Evolutionary conservation across 1,140 invertebrate species (phyloP).

Genomic region (Heterodera schachtii): DNA sequence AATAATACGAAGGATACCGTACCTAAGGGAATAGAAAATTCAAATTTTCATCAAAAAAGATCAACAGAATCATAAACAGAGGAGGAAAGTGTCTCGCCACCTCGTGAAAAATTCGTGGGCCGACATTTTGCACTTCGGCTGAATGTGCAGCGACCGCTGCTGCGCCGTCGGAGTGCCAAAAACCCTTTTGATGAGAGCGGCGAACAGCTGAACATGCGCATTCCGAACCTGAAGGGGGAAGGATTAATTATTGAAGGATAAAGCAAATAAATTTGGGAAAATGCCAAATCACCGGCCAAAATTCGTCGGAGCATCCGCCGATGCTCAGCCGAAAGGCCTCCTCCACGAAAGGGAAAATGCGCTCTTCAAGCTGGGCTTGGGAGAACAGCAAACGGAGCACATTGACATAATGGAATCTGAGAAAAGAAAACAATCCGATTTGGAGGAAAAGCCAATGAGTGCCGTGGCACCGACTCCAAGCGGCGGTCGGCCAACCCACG

Average conservation of each 20-base stretch:
- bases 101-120: slow-evolving; percentile 53
- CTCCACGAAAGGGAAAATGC: slow-evolving; percentile 39
- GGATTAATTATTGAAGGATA: neutral
- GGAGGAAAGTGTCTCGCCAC: slow-evolving; percentile 15
- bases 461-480: slow-evolving; percentile 42
- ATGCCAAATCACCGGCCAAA: slow-evolving; percentile 46
- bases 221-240: slow-evolving; percentile 47
- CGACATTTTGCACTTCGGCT: slow-evolving; percentile 44
- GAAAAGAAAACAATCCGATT: neutral
- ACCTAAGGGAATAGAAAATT: no score
- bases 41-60: no score
- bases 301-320: slow-evolving; percentile 37
- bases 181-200: slow-evolving; percentile 50
- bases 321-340: slow-evolving; percentile 41
- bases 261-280: neutral
- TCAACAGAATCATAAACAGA: neutral
- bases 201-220: slow-evolving; percentile 54
- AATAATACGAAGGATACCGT: no score
- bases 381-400: slow-evolving; percentile 47
- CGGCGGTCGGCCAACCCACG: slow-evolving; percentile 24
- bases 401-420: slow-evolving; percentile 56
- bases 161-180: slow-evolving; percentile 50
- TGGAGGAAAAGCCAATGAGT: no score
- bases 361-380: slow-evolving; percentile 38
- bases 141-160: slow-evolving; percentile 42